These are phyloP conservation scores for Tachina lurida DNA, from an alignment of 2,888 invertebrate species.

Conservation along the genomic window DNA sequence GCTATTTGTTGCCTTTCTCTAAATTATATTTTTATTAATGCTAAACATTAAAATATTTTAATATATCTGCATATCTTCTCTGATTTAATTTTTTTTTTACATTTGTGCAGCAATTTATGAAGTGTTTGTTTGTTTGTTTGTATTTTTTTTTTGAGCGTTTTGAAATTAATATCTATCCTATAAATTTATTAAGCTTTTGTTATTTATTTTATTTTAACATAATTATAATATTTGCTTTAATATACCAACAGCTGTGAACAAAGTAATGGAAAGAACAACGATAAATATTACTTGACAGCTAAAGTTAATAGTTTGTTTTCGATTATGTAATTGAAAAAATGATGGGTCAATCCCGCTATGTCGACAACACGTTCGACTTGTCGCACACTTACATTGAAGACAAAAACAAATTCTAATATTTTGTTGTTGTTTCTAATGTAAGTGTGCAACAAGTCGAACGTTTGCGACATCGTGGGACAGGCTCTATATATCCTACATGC, in stretches of 20 bases:
- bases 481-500: no score
- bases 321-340: no score
- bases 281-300: no score
- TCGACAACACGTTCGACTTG: no score
- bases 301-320: no score
- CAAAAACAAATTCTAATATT: no score
- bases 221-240: constrained; percentile 33
- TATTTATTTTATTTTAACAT: constrained; percentile 23
- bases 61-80: constrained; percentile 11
- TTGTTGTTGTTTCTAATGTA: no score
- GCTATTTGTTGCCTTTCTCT: constrained; percentile 24
- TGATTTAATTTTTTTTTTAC: constrained; percentile 17
- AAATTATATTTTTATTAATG: background rate
- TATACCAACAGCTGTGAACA: constrained; percentile 33
- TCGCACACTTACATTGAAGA: no score
- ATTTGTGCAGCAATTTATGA: constrained; percentile 69
- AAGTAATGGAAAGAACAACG: constrained; percentile 14
- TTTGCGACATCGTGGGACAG: no score
- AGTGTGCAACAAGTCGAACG: no score
- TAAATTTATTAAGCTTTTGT: constrained; percentile 8
- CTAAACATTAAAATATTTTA: constrained; percentile 12
- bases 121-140: constrained; percentile 53
- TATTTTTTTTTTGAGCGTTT: constrained; percentile 28
- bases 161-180: background rate
- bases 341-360: no score